These are phyloP conservation scores for Drosophila chauvacae DNA, from an alignment of 1,140 invertebrate genomes.

Conservation along the genomic window DNA sequence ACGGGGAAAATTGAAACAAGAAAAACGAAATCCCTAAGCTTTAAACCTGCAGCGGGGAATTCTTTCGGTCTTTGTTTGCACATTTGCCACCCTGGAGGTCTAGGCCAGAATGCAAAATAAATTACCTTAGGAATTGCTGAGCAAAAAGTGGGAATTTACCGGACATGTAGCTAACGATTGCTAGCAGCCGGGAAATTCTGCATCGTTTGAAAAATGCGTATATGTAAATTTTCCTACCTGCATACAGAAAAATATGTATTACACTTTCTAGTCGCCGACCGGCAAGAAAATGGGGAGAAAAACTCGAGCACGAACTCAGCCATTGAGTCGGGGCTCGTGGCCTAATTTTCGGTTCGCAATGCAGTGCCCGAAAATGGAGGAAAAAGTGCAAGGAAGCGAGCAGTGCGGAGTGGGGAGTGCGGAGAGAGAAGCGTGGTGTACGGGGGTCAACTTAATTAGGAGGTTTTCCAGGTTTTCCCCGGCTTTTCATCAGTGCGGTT, in stretches of 20 bases:
- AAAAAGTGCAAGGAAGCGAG: slow-evolving; percentile 16
- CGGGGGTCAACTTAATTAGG: slow-evolving; percentile 68
- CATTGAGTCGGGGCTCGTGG: slow-evolving; percentile 42
- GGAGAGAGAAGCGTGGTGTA: neutral
- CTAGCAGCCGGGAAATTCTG: slow-evolving; percentile 43
- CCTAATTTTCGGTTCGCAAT: slow-evolving; percentile 51
- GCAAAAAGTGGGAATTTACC: slow-evolving; percentile 42
- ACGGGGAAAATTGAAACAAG: neutral
- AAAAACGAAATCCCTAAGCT: slow-evolving; percentile 8
- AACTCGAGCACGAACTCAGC: slow-evolving; percentile 23
- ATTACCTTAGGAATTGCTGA: slow-evolving; percentile 56
- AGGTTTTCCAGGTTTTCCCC: slow-evolving; percentile 46
- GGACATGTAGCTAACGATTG: slow-evolving; percentile 69
- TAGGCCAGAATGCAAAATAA: slow-evolving; percentile 64
- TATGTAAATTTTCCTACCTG: slow-evolving; percentile 65
- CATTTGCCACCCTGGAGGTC: slow-evolving; percentile 22
- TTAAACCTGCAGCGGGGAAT: slow-evolving; percentile 23
- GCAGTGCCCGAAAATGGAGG: slow-evolving; percentile 34
- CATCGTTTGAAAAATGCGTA: slow-evolving; percentile 68
- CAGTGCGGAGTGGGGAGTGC: neutral
- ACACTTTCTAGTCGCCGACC: slow-evolving; percentile 36
- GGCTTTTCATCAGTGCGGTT: slow-evolving; percentile 53
- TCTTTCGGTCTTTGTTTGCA: slow-evolving; percentile 7
- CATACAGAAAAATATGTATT: slow-evolving; percentile 48
- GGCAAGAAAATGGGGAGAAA: slow-evolving; percentile 39